phyloP scores from a whole-genome alignment of 2,113 vertebrate genomes.

The Amblyornis subalaris region DNA sequence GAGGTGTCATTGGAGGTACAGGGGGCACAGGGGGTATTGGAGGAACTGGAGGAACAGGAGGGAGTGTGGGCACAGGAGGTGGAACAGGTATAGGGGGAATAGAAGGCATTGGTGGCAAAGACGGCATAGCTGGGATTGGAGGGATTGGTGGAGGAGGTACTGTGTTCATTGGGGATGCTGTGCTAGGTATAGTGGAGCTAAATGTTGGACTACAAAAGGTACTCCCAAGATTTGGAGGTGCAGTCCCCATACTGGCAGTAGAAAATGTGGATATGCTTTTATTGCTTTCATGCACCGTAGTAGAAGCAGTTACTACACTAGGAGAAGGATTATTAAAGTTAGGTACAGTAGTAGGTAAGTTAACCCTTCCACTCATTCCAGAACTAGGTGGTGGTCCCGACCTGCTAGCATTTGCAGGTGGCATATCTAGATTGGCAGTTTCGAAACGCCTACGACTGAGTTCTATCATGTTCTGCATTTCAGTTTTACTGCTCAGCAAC shows the following conservation, averaged over 20 bases:
- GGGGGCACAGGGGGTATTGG: conserved; percentile 87
- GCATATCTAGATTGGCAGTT: conserved; percentile 85
- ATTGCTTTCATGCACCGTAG: conserved; percentile 86
- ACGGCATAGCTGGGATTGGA: conserved; percentile 87
- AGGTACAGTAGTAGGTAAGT: conserved; percentile 83
- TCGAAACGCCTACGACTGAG: conserved; percentile 97
- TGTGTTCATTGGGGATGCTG: conserved; percentile 84
- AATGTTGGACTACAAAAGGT: conserved; percentile 88
- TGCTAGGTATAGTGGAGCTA: conserved; percentile 84
- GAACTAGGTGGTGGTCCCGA: conserved; percentile 81
- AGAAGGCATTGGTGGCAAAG: conserved; percentile 90
- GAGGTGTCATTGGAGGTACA: conserved; percentile 88
- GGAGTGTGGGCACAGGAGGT: conserved; percentile 88
- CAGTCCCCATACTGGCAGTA: conserved; percentile 78
- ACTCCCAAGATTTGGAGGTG: conserved; percentile 85
- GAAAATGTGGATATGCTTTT: conserved; percentile 86
- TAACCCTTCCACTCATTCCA: conserved; percentile 82
- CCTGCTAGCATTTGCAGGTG: conserved; percentile 84
- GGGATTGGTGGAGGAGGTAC: conserved; percentile 91
- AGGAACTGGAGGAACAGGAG: conserved; percentile 87
- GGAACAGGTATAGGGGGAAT: conserved; percentile 90
- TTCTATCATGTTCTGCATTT: conserved; percentile 99
- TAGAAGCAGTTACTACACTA: conserved; percentile 82
- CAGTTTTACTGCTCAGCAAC: conserved; percentile 97
- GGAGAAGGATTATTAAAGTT: conserved; percentile 84